phyloP scores from a whole-genome alignment of 2,113 vertebrate species.

The Andinoacara biseriatus region DNA sequence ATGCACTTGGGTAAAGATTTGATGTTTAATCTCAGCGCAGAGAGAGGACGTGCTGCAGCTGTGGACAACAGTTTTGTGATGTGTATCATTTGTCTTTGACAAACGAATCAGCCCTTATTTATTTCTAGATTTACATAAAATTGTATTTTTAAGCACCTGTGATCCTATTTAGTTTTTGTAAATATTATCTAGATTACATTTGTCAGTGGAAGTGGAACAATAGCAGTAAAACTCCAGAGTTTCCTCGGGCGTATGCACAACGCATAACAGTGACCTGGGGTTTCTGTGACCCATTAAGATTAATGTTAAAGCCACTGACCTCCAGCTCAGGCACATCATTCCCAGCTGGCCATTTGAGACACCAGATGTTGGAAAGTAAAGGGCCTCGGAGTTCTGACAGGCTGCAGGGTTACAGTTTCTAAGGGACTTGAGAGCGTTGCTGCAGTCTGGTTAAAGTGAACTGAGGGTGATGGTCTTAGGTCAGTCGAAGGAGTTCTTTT shows the following conservation, averaged over 20 bases:
- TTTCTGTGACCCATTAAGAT: constrained; percentile 48
- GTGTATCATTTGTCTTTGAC: not conserved
- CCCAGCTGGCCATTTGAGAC: constrained; percentile 44
- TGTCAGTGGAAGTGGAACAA: constrained; percentile 17
- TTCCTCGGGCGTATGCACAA: constrained; percentile 22
- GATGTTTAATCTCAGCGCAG: constrained; percentile 3
- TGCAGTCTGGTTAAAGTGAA: constrained; percentile 5
- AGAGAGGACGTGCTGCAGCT: not conserved
- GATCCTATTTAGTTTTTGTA: not conserved
- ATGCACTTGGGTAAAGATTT: constrained; percentile 10
- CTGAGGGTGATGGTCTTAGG: not conserved
- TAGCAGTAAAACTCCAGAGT: constrained; percentile 4
- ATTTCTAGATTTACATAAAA: not conserved
- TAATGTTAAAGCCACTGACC: constrained; percentile 34
- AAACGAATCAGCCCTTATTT: not conserved
- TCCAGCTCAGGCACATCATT: constrained; percentile 31
- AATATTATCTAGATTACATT: not conserved
- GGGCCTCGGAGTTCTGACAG: not conserved
- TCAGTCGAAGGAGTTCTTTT: not conserved
- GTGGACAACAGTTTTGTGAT: not conserved
- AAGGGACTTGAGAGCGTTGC: constrained; percentile 26
- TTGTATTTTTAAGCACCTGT: not conserved
- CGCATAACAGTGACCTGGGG: constrained; percentile 31
- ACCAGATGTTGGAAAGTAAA: constrained; percentile 59
- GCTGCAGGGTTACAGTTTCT: constrained; percentile 14